Conservation (phyloP, 2,113 vertebrate species). For the Lampris incognitus region DNA sequence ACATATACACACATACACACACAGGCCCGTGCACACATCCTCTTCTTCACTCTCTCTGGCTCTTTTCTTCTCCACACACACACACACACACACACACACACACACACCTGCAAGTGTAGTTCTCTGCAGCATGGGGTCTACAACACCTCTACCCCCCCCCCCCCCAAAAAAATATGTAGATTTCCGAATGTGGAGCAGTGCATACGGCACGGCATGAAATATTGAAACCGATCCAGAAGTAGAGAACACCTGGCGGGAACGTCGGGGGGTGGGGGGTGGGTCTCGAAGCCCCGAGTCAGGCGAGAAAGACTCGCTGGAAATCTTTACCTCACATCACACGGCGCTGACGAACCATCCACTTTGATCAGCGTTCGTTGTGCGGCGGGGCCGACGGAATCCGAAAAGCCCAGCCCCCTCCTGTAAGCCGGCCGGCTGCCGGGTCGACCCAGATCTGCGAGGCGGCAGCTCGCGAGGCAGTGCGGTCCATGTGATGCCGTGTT, state of each 20-base stretch:
- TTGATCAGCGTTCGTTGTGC: slow-evolving; percentile 54
- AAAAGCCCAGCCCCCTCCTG: slow-evolving; percentile 34
- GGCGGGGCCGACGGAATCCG: slow-evolving; percentile 41
- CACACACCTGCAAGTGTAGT: slow-evolving; percentile 33
- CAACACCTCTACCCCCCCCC: slow-evolving; percentile 12
- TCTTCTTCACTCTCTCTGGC: slow-evolving; percentile 17
- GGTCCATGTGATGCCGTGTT: not conserved
- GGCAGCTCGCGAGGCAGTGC: not conserved
- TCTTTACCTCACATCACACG: slow-evolving; percentile 1
- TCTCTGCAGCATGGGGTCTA: slow-evolving; percentile 10
- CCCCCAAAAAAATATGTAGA: slow-evolving; percentile 48
- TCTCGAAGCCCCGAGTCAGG: not conserved
- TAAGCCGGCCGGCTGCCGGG: slow-evolving; percentile 9
- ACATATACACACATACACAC: slow-evolving; percentile 5
- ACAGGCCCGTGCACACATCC: slow-evolving; percentile 5
- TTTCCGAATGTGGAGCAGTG: slow-evolving; percentile 28
- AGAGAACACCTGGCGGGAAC: slow-evolving; percentile 64
- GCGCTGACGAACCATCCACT: slow-evolving; percentile 22
- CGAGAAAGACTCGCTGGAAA: slow-evolving; percentile 7
- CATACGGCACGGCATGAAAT: slow-evolving; percentile 67
- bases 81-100: slow-evolving; percentile 8
- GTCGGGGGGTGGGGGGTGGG: slow-evolving; percentile 10
- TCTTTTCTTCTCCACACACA: slow-evolving; percentile 19
- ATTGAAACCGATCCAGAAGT: slow-evolving; percentile 66
- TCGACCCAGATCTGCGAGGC: slow-evolving; percentile 53